phyloP scores from a whole-genome alignment of 64 coral and sea anemone genomes.

The Dendronephthya gigantea region DNA sequence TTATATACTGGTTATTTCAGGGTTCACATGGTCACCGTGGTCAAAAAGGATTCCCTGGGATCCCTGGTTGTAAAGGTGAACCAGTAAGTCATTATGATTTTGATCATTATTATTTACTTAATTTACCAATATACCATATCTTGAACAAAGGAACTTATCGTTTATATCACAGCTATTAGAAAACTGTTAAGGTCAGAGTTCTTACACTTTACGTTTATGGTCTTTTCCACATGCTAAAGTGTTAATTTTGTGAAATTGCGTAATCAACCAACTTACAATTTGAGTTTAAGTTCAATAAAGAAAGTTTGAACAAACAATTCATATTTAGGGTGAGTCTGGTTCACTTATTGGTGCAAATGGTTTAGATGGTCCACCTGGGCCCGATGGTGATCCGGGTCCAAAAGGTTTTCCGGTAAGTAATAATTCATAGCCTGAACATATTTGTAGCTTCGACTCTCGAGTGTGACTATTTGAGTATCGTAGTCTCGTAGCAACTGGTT shows the following conservation, averaged over 20 bases:
- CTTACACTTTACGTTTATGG: too few species aligned
- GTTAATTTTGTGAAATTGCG: too few species aligned
- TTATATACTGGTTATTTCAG: background rate
- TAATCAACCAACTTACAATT: too few species aligned
- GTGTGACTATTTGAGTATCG: too few species aligned
- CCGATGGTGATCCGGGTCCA: constrained; percentile 39
- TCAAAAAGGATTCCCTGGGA: background rate
- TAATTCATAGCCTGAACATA: background rate
- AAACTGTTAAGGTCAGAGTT: too few species aligned
- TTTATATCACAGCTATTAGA: too few species aligned
- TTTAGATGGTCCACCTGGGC: constrained; percentile 39
- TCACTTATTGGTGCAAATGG: background rate
- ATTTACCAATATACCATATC: too few species aligned
- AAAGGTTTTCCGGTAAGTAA: constrained; percentile 31
- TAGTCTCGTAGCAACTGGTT: background rate
- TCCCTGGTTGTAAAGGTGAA: background rate
- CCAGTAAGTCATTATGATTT: background rate
- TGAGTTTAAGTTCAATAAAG: too few species aligned
- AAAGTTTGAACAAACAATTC: too few species aligned
- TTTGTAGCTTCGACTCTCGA: too few species aligned
- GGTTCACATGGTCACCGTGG: background rate
- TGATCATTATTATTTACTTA: background rate
- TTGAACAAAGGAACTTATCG: too few species aligned
- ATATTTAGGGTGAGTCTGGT: constrained; percentile 36
- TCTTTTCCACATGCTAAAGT: too few species aligned